Evolutionary conservation across 2,888 invertebrate genomes (phyloP).

Genomic region (Drosophila robusta): DNA sequence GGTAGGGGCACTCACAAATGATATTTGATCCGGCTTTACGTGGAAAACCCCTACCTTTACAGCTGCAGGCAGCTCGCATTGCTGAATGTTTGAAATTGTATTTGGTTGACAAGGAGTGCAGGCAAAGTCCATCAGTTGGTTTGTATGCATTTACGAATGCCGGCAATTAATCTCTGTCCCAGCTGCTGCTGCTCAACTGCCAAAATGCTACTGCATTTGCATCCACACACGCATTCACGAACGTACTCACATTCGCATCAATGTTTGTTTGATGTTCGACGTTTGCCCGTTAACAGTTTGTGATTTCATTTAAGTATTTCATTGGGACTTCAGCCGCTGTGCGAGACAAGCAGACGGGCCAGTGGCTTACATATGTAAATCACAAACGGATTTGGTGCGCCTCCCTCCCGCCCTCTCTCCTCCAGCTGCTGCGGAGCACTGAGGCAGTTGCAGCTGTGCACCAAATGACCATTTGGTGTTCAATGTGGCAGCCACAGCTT

Average conservation of each 20-base stretch:
- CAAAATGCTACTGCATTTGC: constrained; percentile 10
- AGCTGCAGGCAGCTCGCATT: constrained; percentile 30
- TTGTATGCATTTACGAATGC: constrained; percentile 11
- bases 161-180: constrained; percentile 48
- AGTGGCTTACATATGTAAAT: constrained; percentile 61
- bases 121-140: constrained; percentile 7
- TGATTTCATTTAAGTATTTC: constrained; percentile 65
- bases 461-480: constrained; percentile 76
- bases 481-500: constrained; percentile 64
- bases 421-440: background rate
- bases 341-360: constrained; percentile 8
- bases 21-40: constrained; percentile 8
- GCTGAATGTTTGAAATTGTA: constrained; percentile 44
- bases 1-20: background rate
- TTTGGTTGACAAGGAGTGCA: constrained; percentile 15
- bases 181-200: constrained; percentile 6
- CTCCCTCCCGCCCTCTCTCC: background rate
- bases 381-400: constrained; percentile 41
- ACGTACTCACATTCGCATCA: constrained; percentile 17
- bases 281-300: constrained; percentile 59
- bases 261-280: constrained; percentile 59
- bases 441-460: constrained; percentile 27
- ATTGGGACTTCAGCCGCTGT: constrained; percentile 45
- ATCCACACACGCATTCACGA: constrained; percentile 11
- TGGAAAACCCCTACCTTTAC: constrained; percentile 5